phyloP scores from a whole-genome alignment of 1,140 invertebrate species.

The Pseudoatta argentina region DNA sequence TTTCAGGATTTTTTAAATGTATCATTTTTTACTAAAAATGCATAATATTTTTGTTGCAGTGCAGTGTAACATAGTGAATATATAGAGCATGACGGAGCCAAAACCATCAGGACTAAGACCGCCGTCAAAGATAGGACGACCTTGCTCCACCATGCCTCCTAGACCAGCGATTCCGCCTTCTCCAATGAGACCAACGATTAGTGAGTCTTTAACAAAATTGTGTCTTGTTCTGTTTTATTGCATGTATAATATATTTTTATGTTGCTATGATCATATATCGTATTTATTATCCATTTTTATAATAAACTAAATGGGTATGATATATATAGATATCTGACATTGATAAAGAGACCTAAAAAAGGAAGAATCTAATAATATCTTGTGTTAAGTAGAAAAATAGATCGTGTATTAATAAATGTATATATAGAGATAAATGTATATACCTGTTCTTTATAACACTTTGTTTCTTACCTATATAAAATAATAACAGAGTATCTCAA shows the following conservation, averaged over 20 bases:
- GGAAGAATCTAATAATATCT: not conserved
- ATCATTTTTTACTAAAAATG: constrained; percentile 12
- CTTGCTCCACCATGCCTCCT: constrained; percentile 87
- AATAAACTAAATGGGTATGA: not conserved
- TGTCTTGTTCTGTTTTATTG: not conserved
- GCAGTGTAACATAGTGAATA: constrained; percentile 60
- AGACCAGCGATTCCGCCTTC: constrained; percentile 88
- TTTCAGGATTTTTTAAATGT: not conserved
- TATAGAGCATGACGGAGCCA: constrained; percentile 74
- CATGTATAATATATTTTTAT: constrained; percentile 17
- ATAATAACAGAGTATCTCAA: not conserved
- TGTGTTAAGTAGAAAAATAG: constrained; percentile 1
- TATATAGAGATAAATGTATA: not conserved
- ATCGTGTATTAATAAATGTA: not conserved
- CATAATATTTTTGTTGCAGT: constrained; percentile 64
- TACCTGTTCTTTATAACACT: not conserved
- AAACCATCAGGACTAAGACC: constrained; percentile 87
- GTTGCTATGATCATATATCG: not conserved
- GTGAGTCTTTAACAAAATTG: constrained; percentile 73
- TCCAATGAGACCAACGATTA: constrained; percentile 84
- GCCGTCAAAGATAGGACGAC: constrained; percentile 88
- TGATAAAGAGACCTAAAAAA: not conserved
- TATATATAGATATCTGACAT: not conserved
- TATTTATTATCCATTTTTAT: not conserved
- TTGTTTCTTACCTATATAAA: not conserved